A percentile compares a stretch with the other conserved stretches of the same genome.
Evolutionary conservation across 1,140 invertebrate species (phyloP).

Genomic region (Luehdorfia chinensis): DNA sequence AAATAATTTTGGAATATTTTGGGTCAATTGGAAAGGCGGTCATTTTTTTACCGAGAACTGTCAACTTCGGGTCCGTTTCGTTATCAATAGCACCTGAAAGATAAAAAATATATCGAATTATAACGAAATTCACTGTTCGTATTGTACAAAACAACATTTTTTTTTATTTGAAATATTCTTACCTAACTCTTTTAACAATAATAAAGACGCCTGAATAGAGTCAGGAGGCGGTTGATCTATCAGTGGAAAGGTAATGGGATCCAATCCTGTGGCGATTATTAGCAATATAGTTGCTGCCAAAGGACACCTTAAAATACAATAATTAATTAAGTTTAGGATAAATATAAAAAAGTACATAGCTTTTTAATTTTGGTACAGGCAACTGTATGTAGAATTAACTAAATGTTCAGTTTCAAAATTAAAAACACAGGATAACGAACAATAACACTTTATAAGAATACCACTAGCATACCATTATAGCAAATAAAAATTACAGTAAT

Average conservation of each 20-base stretch:
- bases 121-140: no score
- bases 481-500: no score
- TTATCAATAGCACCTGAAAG: slow-evolving; percentile 69
- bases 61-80: slow-evolving; percentile 80
- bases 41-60: slow-evolving; percentile 90
- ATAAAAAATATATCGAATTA: no score
- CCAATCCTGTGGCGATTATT: slow-evolving; percentile 89
- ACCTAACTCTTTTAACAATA: slow-evolving; percentile 85
- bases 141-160: no score
- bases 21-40: slow-evolving; percentile 95
- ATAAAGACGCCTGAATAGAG: slow-evolving; percentile 82
- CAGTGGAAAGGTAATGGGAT: slow-evolving; percentile 92
- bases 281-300: slow-evolving; percentile 88
- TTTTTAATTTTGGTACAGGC: no score
- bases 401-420: no score
- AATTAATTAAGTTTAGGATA: background rate
- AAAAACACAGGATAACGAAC: no score
- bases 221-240: slow-evolving; percentile 91
- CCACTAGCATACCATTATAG: no score
- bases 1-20: slow-evolving; percentile 89
- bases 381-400: no score
- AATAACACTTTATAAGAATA: no score
- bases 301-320: slow-evolving; percentile 78
- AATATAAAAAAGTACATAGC: no score
- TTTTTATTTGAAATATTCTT: no score